Conservation (phyloP, 92 coral and sea anemone genomes). For the Paragorgia papillata region DNA sequence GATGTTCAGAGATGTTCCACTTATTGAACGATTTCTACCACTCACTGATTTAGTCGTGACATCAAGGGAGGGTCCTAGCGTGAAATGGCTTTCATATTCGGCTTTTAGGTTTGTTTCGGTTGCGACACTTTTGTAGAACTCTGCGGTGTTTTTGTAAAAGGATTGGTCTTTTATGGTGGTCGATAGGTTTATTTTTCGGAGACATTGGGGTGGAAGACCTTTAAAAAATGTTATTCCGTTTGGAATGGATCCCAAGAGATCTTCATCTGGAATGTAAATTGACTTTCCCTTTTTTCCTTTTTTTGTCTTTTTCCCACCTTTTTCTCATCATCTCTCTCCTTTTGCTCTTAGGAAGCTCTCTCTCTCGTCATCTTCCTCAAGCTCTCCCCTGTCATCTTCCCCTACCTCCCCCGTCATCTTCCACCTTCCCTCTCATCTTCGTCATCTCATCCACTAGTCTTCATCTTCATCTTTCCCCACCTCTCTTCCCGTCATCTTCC, state of each 20-base stretch:
- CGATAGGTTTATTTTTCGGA: constrained; percentile 6
- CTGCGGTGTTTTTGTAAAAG: constrained; percentile 55
- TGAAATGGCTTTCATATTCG: constrained; percentile 40
- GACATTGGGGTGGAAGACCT: constrained; percentile 12
- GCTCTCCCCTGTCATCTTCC: too few relatives aligned
- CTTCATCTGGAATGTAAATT: constrained; percentile 52
- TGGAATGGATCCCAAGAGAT: constrained; percentile 44
- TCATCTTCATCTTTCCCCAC: too few relatives aligned
- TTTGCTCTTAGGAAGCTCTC: too few relatives aligned
- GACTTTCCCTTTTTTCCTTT: too few relatives aligned
- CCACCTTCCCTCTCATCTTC: too few relatives aligned
- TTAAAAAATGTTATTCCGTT: constrained; percentile 32
- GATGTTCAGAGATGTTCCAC: constrained; percentile 52
- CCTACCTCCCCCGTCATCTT: too few relatives aligned
- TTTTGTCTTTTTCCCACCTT: too few relatives aligned
- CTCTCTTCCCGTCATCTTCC: too few relatives aligned
- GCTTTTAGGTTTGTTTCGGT: constrained; percentile 52
- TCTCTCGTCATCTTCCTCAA: too few relatives aligned
- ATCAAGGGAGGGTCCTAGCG: constrained; percentile 55
- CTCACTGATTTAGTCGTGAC: constrained; percentile 57
- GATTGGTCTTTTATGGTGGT: constrained; percentile 47
- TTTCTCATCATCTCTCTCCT: too few relatives aligned
- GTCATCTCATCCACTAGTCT: too few relatives aligned
- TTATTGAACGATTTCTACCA: constrained; percentile 39
- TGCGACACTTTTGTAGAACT: constrained; percentile 50